Percentiles rank a stretch among this genome's conserved stretches.
phyloP scores from a whole-genome alignment of 2,888 invertebrate genomes.

The Polietes domitor region DNA sequence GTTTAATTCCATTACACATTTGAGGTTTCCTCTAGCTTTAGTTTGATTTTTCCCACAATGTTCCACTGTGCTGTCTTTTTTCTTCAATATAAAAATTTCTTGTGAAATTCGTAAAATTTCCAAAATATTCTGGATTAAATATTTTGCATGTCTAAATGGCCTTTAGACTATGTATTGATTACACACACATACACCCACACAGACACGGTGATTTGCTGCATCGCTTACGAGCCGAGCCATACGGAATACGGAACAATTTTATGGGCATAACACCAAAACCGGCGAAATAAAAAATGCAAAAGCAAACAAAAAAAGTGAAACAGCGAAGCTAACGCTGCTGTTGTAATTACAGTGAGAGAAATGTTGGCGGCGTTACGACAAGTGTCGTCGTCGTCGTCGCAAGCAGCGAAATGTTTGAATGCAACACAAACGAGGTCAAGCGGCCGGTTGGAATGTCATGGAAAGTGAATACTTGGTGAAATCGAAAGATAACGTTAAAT shows the following conservation, averaged over 20 bases:
- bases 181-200: not conserved
- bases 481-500: too few relatives aligned
- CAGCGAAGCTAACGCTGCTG: not conserved
- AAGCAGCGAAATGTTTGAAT: not conserved
- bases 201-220: too few relatives aligned
- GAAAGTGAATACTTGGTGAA: too few relatives aligned
- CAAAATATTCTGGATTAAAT: not conserved
- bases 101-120: too few relatives aligned
- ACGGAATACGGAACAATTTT: not conserved
- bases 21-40: too few relatives aligned
- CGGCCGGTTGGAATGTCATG: too few relatives aligned
- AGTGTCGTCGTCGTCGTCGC: too few relatives aligned
- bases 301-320: not conserved
- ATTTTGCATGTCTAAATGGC: not conserved
- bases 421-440: not conserved
- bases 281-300: not conserved
- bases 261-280: not conserved
- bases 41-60: too few relatives aligned
- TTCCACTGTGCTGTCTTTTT: too few relatives aligned
- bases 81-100: too few relatives aligned
- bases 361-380: not conserved
- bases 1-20: too few relatives aligned
- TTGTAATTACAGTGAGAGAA: constrained; percentile 14
- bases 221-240: not conserved
- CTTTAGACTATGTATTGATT: not conserved